Conservation (phyloP, 2,888 invertebrate species). For the Platynereis dumerilii region DNA sequence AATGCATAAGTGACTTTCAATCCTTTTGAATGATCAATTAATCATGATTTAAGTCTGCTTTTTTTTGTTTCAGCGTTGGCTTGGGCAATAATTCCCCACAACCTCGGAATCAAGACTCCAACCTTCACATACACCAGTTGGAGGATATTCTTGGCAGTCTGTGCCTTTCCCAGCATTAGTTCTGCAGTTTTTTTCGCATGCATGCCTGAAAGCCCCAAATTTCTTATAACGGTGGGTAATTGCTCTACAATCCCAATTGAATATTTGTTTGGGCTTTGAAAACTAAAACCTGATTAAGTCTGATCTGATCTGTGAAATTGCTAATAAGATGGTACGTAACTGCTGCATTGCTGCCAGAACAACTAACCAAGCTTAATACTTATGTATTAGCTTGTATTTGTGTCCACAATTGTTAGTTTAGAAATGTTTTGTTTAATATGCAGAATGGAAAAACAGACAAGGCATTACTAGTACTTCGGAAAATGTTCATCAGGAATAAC, state of each 20-base stretch:
- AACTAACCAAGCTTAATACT: too few relatives aligned
- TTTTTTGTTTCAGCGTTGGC: constrained; percentile 71
- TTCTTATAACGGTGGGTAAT: constrained; percentile 76
- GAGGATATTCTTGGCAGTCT: constrained; percentile 87
- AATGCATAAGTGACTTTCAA: too few relatives aligned
- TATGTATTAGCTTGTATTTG: too few relatives aligned
- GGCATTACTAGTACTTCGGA: constrained; percentile 14
- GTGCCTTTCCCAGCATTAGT: constrained; percentile 86
- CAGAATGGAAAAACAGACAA: constrained; percentile 13
- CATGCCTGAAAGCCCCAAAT: constrained; percentile 88
- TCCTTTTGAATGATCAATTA: too few relatives aligned
- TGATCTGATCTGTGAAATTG: too few relatives aligned
- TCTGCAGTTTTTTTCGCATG: constrained; percentile 81
- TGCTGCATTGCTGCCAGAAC: too few relatives aligned
- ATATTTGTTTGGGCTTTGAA: too few relatives aligned
- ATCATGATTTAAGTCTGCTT: too few relatives aligned
- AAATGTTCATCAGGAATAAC: constrained; percentile 18
- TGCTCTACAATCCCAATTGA: background rate
- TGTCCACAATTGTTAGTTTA: too few relatives aligned
- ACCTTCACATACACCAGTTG: constrained; percentile 84
- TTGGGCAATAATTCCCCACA: constrained; percentile 74
- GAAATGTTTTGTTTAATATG: too few relatives aligned
- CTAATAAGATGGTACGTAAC: too few relatives aligned
- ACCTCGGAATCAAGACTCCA: constrained; percentile 52
- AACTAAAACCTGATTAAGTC: too few relatives aligned